Percentiles rank a stretch among this genome's conserved stretches.
Evolutionary conservation across 2,113 vertebrate genomes (phyloP).

Genomic region (Rissa tridactyla): DNA sequence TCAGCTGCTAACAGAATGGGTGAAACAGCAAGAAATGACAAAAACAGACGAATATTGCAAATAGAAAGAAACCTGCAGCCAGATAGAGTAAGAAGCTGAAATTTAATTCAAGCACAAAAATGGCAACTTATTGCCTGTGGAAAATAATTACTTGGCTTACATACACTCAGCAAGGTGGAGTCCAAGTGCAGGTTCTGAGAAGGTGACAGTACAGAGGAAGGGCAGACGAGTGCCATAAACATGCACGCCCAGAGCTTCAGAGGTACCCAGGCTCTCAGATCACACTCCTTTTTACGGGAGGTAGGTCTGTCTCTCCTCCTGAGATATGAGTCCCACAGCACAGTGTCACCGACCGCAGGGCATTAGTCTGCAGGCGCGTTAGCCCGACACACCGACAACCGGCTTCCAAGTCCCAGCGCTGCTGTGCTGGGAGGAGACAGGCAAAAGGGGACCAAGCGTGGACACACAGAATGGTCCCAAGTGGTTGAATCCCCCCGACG

Average conservation of each 20-base stretch:
- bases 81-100: background rate
- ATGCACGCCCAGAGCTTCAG: background rate
- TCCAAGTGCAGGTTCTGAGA: background rate
- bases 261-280: background rate
- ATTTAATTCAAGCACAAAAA: background rate
- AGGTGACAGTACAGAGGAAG: background rate
- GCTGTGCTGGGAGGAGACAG: accelerated
- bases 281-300: background rate
- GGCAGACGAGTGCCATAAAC: background rate
- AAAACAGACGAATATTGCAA: background rate
- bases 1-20: background rate
- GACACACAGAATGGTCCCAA: background rate
- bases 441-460: background rate
- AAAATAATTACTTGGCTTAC: background rate
- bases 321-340: background rate
- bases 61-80: background rate
- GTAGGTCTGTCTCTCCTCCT: background rate
- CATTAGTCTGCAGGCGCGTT: accelerated
- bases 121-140: background rate
- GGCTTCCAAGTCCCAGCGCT: background rate
- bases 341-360: accelerated
- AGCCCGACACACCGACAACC: accelerated
- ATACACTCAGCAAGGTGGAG: background rate
- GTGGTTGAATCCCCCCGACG: accelerated
- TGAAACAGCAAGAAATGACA: background rate